Base-by-base conservation (phyloP, 1,140 invertebrate species). In the Temnothorax longispinosus region DNA sequence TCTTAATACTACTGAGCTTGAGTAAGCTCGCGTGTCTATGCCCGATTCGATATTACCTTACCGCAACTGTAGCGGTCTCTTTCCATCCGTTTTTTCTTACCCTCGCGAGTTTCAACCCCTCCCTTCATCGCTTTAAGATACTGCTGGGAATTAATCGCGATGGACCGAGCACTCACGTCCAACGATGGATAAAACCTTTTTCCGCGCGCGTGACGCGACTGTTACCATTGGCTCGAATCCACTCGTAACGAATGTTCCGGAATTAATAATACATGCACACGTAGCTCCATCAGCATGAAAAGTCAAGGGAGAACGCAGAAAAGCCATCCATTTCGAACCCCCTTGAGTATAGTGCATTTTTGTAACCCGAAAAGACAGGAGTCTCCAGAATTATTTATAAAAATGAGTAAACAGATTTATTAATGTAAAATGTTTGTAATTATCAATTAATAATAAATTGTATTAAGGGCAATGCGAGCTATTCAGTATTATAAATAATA, bases 1-100 rank as follows among this genome's bases (percentile, higher is more conserved):
- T 93, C 93, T 93, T 93, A 93, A 92, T 93, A 93, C 87, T 69
- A 69, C 65, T 32, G 27, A 89, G 77, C 86, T 32, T 21, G 41
- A 69, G 65, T 74, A 82, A 87, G 80, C 90, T 93, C 89, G 91
- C 92, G 91, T 93, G 91, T 88, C 87, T 87, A 67, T 64, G 75
- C 88, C 90, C 91, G 92, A 93, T 93, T 93, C 92, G 90, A 90
- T 92, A 92, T 93, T 92, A 80, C 77, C 86, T 50, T 47, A 85
- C 85, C 52, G 77, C 87, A 89, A 85, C 77, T 85, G 69, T 81
- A 65, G 50, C 64, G 35, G 71, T 78, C 58, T 82, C 47, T 32
- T 21, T 56, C 32, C 52, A 13, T 41, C 65, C 15, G 69, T 15
- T 47, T 50, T 21, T 41, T 44, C 41, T 75, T 52, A 47, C 71